Percentiles rank a stretch among this genome's conserved stretches.
Conservation (phyloP, 2,797 vertebrate genomes). For the Sebastes cheni region DNA sequence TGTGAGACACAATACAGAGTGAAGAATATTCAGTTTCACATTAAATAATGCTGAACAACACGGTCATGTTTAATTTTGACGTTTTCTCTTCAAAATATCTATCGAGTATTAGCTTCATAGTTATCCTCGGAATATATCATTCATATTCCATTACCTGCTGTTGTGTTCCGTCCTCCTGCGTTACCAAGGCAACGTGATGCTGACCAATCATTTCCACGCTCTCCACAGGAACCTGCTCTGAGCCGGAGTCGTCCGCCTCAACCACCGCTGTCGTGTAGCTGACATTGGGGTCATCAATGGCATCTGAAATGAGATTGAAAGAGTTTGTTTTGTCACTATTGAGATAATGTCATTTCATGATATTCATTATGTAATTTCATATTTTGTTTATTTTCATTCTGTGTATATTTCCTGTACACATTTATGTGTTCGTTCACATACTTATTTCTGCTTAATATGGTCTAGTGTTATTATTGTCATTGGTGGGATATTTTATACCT, state of each 20-base stretch:
- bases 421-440: neutral
- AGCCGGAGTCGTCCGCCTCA: slow-evolving; percentile 92
- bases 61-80: neutral
- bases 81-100: neutral
- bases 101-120: neutral
- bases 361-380: neutral
- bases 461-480: neutral
- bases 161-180: slow-evolving; percentile 96
- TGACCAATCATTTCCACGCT: slow-evolving; percentile 85
- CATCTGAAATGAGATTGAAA: slow-evolving; percentile 73
- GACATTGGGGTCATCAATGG: slow-evolving; percentile 92
- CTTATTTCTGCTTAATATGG: neutral
- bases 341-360: neutral
- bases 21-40: neutral
- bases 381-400: neutral
- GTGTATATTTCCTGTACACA: neutral
- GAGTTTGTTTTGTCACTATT: neutral
- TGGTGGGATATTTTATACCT: neutral
- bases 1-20: slow-evolving; percentile 32
- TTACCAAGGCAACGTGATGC: slow-evolving; percentile 95
- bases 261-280: slow-evolving; percentile 89
- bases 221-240: slow-evolving; percentile 89
- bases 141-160: slow-evolving; percentile 86
- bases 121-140: neutral
- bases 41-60: neutral